phyloP scores from a whole-genome alignment of 2,888 invertebrate species.

The Dryobotodes eremita region DNA sequence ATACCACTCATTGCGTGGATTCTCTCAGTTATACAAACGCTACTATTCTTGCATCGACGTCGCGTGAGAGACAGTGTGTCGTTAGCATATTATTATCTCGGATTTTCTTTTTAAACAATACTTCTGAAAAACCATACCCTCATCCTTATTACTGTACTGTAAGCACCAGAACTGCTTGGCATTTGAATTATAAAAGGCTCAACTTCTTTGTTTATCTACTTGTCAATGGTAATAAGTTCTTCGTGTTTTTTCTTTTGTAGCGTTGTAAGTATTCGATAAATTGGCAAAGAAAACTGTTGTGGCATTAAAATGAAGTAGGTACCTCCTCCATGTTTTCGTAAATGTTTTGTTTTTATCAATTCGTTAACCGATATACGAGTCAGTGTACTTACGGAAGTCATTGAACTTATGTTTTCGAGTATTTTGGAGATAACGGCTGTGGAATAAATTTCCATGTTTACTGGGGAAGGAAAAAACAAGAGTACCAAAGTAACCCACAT shows the following conservation, averaged over 20 bases:
- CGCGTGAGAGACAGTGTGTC: constrained; percentile 79
- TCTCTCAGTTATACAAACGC: constrained; percentile 72
- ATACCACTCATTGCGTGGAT: constrained; percentile 81
- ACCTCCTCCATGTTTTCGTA: constrained; percentile 28
- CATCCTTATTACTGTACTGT: constrained; percentile 50
- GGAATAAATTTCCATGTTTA: constrained; percentile 65
- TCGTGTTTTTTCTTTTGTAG: constrained; percentile 58
- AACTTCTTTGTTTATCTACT: constrained; percentile 54
- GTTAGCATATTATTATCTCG: constrained; percentile 78
- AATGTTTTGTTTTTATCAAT: constrained; percentile 65
- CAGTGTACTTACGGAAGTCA: constrained; percentile 67
- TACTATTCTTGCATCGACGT: constrained; percentile 77
- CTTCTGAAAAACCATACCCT: constrained; percentile 30
- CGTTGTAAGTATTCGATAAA: constrained; percentile 64
- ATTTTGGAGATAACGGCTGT: constrained; percentile 57
- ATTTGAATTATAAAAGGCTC: constrained; percentile 9
- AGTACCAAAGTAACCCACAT: constrained; percentile 36
- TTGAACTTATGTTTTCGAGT: constrained; percentile 61
- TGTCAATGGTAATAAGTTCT: constrained; percentile 71
- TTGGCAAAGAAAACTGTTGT: constrained; percentile 46
- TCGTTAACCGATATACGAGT: constrained; percentile 54
- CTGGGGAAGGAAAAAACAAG: constrained; percentile 33
- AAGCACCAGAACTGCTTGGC: constrained; percentile 53
- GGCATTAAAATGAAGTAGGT: constrained; percentile 47
- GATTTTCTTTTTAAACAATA: constrained; percentile 65